Evolutionary conservation across 2,113 vertebrate genomes (phyloP).

Genomic region (Rhagologus leucostigma): DNA sequence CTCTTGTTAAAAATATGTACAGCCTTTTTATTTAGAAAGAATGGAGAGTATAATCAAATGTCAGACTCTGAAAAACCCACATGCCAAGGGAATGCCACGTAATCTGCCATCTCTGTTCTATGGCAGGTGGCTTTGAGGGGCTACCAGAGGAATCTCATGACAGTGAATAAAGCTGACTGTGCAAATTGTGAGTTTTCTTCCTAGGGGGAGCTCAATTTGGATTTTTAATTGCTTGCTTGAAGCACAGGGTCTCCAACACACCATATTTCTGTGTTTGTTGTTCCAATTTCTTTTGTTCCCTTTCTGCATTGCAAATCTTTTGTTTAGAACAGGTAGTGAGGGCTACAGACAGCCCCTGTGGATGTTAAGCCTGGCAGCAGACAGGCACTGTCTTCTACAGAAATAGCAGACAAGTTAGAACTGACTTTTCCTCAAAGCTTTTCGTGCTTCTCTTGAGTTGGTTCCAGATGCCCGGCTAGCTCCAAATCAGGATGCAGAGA

Average conservation of each 20-base stretch:
- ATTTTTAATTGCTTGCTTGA: neutral
- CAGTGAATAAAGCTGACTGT: neutral
- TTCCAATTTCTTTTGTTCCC: neutral
- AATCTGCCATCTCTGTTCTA: neutral
- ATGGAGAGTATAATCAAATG: neutral
- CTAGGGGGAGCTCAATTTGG: neutral
- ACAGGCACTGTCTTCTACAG: neutral
- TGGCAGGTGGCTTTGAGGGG: neutral
- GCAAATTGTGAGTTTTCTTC: neutral
- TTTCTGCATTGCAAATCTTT: neutral
- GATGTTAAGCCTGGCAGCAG: accelerated
- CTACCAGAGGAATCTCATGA: neutral
- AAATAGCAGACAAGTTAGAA: neutral
- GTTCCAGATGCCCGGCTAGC: neutral
- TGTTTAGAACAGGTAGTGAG: neutral
- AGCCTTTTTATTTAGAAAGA: neutral
- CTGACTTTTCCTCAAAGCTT: neutral
- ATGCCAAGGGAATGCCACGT: accelerated
- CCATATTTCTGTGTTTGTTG: neutral
- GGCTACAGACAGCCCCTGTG: neutral
- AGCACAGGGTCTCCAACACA: neutral
- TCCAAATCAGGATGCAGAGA: neutral
- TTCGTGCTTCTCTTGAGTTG: neutral
- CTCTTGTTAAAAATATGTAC: neutral
- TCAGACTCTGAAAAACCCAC: neutral